Base-by-base conservation (phyloP, 2,797 vertebrate genomes). In the Malurus splendens region DNA sequence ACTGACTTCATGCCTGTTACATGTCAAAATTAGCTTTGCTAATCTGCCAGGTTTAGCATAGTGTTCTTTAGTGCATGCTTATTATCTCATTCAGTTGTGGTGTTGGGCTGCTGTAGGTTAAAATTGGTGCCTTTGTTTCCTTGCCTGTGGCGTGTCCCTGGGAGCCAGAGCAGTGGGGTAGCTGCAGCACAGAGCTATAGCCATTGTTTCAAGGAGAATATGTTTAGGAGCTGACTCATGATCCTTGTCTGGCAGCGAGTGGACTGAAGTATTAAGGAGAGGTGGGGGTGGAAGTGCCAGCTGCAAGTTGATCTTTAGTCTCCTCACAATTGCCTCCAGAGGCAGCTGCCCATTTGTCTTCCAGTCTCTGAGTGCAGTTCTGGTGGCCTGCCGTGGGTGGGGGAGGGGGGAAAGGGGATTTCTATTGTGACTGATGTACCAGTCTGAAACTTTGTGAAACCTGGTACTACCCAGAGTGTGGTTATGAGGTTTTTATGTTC, bases 281-380 rank as follows among this genome's bases (percentile, higher is more conserved):
- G 65, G 90, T 73, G 72, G 72, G 83, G 77, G 86, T 91, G 62
- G 90, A 76, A 77, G 61, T 91, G 83, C 90, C 79, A 92, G 93
- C 93, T 94, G 90, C 95, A 93, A 74, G 87, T 81, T 87, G 90
- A 84, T 94, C 88, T 93, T 90, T 92, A 92, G 85, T 93, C 92
- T 93, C 86, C 84, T 92, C 90, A 94, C 91, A 95, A 90, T 95
- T 94, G 86, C 83, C 82, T 86, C 79, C 71, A 76, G 85, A 81
- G 89, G 90, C 94, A 94, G 84, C 94, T 96, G 78, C 74, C 84
- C 77, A 60, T 94, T 90, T 90, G 75, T 95, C 90, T 93, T 93
- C 85, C 71, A 87, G 84, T 73, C 92, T 80, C 68, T 4, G 8
- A 85, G 75, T 61, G 76, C 89, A 7, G 57, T 71, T 55, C 75